A percentile compares a stretch with the other conserved stretches of the same genome.
These are phyloP conservation scores for Drosophila phalerata DNA, from an alignment of 2,888 invertebrate genomes.

Conservation along the genomic window DNA sequence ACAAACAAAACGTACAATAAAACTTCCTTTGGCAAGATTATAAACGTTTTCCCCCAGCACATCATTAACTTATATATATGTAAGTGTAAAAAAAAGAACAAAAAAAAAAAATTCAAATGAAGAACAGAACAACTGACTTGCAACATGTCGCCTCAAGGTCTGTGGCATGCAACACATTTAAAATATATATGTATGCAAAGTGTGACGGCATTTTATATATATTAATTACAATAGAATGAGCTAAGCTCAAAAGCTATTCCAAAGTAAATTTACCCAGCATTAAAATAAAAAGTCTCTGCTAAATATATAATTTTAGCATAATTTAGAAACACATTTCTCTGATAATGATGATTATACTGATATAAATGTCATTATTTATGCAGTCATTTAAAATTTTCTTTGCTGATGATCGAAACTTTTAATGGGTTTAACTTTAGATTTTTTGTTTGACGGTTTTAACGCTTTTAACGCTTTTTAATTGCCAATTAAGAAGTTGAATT, in stretches of 20 bases:
- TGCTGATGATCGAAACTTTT: conserved; percentile 40
- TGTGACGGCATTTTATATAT: conserved; percentile 49
- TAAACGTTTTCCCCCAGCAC: conserved; percentile 53
- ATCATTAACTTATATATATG: conserved; percentile 69
- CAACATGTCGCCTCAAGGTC: conserved; percentile 32
- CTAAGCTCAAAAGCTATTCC: conserved; percentile 4
- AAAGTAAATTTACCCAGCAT: not conserved
- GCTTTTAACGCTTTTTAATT: conserved; percentile 67
- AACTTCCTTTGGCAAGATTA: conserved; percentile 33
- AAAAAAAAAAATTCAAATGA: not conserved
- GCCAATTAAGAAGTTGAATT: conserved; percentile 68
- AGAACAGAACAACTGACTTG: conserved; percentile 7
- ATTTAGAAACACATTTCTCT: not conserved
- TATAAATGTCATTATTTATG: conserved; percentile 20
- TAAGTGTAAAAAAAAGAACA: conserved; percentile 8
- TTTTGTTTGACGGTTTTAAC: conserved; percentile 14
- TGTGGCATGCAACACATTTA: conserved; percentile 50
- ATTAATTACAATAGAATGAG: conserved; percentile 50
- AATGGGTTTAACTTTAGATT: conserved; percentile 40
- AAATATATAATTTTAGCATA: not conserved
- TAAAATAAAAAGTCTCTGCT: not conserved
- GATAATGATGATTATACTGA: not conserved
- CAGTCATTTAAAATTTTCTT: not conserved
- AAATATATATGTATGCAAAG: conserved; percentile 8
- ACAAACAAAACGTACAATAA: conserved; percentile 13